Evolutionary conservation across 2,888 invertebrate genomes (phyloP).

Genomic region (Eupelmus urozonus): DNA sequence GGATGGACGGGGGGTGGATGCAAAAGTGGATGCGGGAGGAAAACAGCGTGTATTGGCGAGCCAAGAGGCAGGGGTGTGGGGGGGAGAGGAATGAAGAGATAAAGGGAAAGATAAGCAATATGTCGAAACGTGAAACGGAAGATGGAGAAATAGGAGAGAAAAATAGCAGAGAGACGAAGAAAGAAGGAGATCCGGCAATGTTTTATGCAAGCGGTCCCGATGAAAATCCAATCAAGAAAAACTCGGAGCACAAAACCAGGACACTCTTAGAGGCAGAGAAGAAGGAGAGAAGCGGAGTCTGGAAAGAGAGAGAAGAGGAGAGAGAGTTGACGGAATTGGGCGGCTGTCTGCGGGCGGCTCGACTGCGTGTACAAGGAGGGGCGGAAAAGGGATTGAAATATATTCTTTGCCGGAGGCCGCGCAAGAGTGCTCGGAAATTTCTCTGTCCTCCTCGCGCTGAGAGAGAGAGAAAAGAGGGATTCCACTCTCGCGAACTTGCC

Average conservation of each 20-base stretch:
- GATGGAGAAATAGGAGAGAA: background rate
- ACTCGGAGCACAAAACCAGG: conserved; percentile 59
- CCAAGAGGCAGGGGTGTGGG: no score
- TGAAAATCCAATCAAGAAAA: conserved; percentile 67
- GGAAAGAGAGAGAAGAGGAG: conserved; percentile 51
- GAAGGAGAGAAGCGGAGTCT: conserved; percentile 25
- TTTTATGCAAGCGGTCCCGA: conserved; percentile 65
- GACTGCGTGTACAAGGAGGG: conserved; percentile 42
- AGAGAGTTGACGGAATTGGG: conserved; percentile 34
- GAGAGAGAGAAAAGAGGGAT: no score
- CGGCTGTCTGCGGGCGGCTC: conserved; percentile 26
- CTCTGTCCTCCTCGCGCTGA: conserved; percentile 58
- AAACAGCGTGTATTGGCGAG: no score
- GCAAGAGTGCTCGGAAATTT: conserved; percentile 62
- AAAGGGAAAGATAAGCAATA: background rate
- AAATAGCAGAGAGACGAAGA: background rate
- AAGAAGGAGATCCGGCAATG: conserved; percentile 49
- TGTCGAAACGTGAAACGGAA: no score
- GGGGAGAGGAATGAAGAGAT: background rate
- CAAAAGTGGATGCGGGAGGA: no score
- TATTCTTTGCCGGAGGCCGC: conserved; percentile 66
- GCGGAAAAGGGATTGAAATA: conserved; percentile 67
- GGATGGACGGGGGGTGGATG: no score
- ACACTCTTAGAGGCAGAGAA: conserved; percentile 62
- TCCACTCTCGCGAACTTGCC: conserved; percentile 59